Base-by-base conservation (phyloP, 2,113 vertebrate genomes). In the Bathybates hornii region DNA sequence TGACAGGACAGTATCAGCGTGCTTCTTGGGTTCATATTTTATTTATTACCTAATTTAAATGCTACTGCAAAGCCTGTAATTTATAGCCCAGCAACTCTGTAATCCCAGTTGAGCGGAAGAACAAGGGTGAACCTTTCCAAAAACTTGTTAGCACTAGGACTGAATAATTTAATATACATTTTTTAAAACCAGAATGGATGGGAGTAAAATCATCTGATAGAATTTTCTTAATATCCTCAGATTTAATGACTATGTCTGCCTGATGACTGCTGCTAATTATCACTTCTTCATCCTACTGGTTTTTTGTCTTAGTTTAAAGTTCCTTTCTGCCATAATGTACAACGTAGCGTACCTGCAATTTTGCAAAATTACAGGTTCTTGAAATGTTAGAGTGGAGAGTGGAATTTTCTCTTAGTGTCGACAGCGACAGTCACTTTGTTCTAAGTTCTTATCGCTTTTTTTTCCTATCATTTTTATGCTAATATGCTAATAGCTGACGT, bases 31-130 rank as follows among this genome's bases (percentile, higher is more conserved):
- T 89, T 91, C 89, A 95, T 95, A 71, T 92, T 89, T 94, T 93
- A 95, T 94, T 94, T 80, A 95, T 68, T 80, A 91, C 89, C 92
- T 93, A 12, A 95, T 95, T 94, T 95, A 90, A 93, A 92, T 93
- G 88, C 80, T 19, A 21, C 81, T 80, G 82, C 59, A 50, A 88
- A 83, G 89, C 83, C 90, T 86, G 76, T 95, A 90, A 94, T 95
- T 94, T 83, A 93, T 93, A 82, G 91, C 87, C 71, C 29, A 21
- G 84, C 84, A 83, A 86, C 83, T 91, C 8, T 84, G 88, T 87
- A 87, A 92, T 91, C 88, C 89, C 89, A 79, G 48, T 38, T 71
- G 87, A 90, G 48, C 59, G 29, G 76, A 88, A 87, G 94, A 88
- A 90, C 89, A 81, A 87, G 89, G 81, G 53, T 63, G 78, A 86